These are phyloP conservation scores for Euwallacea similis DNA, from an alignment of 1,140 invertebrate species.

Conservation along the genomic window DNA sequence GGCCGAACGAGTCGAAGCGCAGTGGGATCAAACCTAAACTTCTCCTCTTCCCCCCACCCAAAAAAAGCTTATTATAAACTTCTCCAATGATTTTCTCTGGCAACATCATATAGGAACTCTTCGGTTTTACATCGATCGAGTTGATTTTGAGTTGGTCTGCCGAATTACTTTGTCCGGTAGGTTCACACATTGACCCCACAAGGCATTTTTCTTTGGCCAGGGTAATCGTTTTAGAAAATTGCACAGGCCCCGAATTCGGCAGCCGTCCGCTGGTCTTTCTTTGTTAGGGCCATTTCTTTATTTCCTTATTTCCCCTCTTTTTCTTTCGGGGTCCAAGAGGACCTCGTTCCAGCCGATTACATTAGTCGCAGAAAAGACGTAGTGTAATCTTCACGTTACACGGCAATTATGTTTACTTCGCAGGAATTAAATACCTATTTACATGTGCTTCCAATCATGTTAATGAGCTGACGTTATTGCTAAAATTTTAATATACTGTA, in stretches of 20 bases:
- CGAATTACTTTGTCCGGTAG: not conserved
- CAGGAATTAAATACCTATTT: too few relatives aligned
- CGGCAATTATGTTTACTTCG: slow-evolving; percentile 7
- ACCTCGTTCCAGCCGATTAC: slow-evolving; percentile 7
- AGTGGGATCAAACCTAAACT: slow-evolving; percentile 1
- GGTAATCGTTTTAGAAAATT: slow-evolving; percentile 38
- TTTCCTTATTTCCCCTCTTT: slow-evolving; percentile 14
- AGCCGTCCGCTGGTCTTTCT: slow-evolving; percentile 24
- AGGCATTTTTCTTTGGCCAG: slow-evolving; percentile 23
- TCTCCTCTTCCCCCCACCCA: not conserved
- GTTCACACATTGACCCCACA: not conserved
- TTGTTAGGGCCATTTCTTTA: slow-evolving; percentile 27
- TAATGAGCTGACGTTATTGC: too few relatives aligned
- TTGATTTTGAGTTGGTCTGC: not conserved
- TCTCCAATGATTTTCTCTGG: too few relatives aligned
- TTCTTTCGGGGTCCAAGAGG: not conserved
- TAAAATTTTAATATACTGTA: too few relatives aligned
- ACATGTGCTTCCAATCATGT: too few relatives aligned
- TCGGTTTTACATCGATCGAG: not conserved
- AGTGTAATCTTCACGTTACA: not conserved
- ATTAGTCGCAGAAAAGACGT: slow-evolving; percentile 16
- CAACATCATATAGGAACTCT: too few relatives aligned
- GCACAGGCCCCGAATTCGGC: slow-evolving; percentile 28
- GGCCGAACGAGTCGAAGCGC: slow-evolving; percentile 11
- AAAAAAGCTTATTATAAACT: slow-evolving; percentile 1